phyloP scores from a whole-genome alignment of 2,113 vertebrate species.

The Neogobius melanostomus region DNA sequence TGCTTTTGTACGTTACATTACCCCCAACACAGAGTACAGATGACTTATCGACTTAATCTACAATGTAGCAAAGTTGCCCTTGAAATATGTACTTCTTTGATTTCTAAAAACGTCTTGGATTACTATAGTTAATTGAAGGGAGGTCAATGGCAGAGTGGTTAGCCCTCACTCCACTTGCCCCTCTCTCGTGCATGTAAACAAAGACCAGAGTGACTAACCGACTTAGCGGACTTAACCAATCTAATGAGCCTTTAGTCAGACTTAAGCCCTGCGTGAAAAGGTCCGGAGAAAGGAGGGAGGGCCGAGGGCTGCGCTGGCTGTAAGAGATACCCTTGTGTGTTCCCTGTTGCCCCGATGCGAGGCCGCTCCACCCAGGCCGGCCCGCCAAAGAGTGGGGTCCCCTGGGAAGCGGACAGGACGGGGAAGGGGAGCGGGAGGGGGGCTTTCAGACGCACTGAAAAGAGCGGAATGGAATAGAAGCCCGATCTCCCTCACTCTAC shows the following conservation, averaged over 20 bases:
- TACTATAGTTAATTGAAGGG: too few species aligned
- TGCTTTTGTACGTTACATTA: too few species aligned
- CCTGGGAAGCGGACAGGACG: slow-evolving; percentile 77
- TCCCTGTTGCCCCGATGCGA: slow-evolving; percentile 78
- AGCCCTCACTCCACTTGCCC: background rate
- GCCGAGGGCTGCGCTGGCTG: slow-evolving; percentile 56
- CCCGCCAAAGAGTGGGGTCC: slow-evolving; percentile 80
- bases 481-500: slow-evolving; percentile 77
- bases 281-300: slow-evolving; percentile 29
- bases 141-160: too few species aligned
- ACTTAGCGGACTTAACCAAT: background rate
- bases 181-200: background rate
- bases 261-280: slow-evolving; percentile 42
- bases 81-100: too few species aligned
- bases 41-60: too few species aligned
- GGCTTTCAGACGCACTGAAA: slow-evolving; percentile 81
- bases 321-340: slow-evolving; percentile 84
- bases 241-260: slow-evolving; percentile 28
- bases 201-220: background rate
- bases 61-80: too few species aligned
- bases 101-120: too few species aligned
- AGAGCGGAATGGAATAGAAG: slow-evolving; percentile 79
- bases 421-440: slow-evolving; percentile 37
- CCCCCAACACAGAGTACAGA: too few species aligned
- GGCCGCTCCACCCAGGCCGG: slow-evolving; percentile 80